Evolutionary conservation across 2,888 invertebrate species (phyloP).

Genomic region (Rhabditophanes sp.): DNA sequence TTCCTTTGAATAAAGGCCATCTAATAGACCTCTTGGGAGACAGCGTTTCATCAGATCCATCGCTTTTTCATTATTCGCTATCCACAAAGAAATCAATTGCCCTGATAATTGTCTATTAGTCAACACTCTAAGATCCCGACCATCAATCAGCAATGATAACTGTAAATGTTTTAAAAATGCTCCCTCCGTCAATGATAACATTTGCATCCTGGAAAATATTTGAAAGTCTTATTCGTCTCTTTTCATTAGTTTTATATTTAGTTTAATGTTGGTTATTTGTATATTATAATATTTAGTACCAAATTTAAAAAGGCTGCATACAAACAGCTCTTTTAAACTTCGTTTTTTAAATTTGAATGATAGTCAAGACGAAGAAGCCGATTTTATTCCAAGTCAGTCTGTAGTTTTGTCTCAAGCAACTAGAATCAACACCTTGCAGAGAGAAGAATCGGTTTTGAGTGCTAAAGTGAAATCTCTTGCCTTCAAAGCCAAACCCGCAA

Average conservation of each 20-base stretch:
- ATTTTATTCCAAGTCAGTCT: too few relatives aligned
- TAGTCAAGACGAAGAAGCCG: too few relatives aligned
- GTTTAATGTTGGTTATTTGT: background rate
- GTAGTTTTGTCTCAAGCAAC: too few relatives aligned
- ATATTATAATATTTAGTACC: too few relatives aligned
- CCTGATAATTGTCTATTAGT: conserved; percentile 65
- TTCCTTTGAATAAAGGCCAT: conserved; percentile 72
- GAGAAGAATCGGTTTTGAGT: conserved; percentile 12
- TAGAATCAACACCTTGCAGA: too few relatives aligned
- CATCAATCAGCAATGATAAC: conserved; percentile 68
- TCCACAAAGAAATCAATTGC: conserved; percentile 85
- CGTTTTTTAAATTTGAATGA: too few relatives aligned
- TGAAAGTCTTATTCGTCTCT: conserved; percentile 69
- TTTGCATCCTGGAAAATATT: conserved; percentile 86
- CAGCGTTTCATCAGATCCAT: conserved; percentile 30
- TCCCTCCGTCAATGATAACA: conserved; percentile 82
- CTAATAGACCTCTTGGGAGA: conserved; percentile 67
- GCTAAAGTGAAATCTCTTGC: conserved; percentile 51
- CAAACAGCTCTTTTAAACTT: too few relatives aligned
- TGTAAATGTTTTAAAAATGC: conserved; percentile 80
- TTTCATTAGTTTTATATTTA: background rate
- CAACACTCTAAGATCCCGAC: conserved; percentile 56
- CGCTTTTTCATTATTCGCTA: conserved; percentile 60
- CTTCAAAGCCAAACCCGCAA: too few relatives aligned
- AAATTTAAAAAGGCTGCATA: background rate